Evolutionary conservation across 2,113 vertebrate species (phyloP).

Genomic region (Psammodynastes pulverulentus): DNA sequence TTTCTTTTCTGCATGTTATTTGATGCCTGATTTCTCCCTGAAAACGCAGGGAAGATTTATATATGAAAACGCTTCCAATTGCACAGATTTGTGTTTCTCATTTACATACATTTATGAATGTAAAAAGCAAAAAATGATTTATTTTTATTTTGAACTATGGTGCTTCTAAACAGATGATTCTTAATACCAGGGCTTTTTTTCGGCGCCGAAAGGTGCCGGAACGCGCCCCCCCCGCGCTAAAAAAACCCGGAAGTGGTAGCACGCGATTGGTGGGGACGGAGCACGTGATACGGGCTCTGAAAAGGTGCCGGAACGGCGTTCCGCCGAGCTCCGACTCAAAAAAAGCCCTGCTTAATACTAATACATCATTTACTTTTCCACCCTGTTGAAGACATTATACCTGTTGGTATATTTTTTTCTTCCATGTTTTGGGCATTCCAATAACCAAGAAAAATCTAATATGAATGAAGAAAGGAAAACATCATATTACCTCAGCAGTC

Average conservation of each 20-base stretch:
- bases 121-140: not conserved
- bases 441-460: not conserved
- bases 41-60: not conserved
- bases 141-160: not conserved
- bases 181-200: no score
- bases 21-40: not conserved
- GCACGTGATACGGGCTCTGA: no score
- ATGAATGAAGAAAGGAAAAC: not conserved
- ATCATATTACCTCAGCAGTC: not conserved
- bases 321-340: no score
- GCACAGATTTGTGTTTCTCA: not conserved
- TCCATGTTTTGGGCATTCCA: not conserved
- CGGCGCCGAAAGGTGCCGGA: no score
- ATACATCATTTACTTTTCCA: not conserved
- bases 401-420: not conserved
- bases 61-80: not conserved
- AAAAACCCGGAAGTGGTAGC: no score
- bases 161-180: not conserved
- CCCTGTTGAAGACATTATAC: not conserved
- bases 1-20: not conserved
- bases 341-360: not conserved
- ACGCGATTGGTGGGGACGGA: no score
- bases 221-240: no score
- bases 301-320: no score
- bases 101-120: not conserved